Conservation (phyloP, 2,113 vertebrate genomes). For the Seriola rivoliana region DNA sequence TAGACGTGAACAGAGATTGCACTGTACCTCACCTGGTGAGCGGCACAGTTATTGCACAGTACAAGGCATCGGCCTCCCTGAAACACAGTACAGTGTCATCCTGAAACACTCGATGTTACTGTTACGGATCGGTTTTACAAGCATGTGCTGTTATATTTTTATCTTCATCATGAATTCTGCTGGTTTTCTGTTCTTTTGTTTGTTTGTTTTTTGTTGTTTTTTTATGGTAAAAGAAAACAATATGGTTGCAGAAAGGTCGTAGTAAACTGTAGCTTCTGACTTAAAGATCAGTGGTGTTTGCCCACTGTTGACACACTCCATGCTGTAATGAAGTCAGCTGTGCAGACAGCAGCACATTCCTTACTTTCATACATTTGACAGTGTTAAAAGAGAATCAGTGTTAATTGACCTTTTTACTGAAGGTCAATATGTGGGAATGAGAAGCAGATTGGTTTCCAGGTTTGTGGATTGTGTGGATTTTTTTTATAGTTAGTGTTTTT, state of each 20-base stretch:
- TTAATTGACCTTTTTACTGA: constrained; percentile 48
- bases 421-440: constrained; percentile 18
- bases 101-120: constrained; percentile 57
- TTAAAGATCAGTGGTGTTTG: constrained; percentile 28
- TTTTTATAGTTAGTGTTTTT: constrained; percentile 68
- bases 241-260: constrained; percentile 31
- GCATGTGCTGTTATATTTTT: constrained; percentile 73
- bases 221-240: constrained; percentile 28
- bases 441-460: constrained; percentile 28
- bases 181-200: constrained; percentile 41
- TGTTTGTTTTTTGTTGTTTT: neutral
- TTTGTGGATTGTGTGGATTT: constrained; percentile 44
- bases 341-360: constrained; percentile 39
- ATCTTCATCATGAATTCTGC: constrained; percentile 48
- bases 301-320: constrained; percentile 31
- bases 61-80: constrained; percentile 16
- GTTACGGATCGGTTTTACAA: constrained; percentile 57
- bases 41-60: constrained; percentile 38
- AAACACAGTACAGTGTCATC: constrained; percentile 39
- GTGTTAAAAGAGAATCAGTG: constrained; percentile 63
- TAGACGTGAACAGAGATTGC: constrained; percentile 26
- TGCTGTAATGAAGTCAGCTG: constrained; percentile 49
- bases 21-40: constrained; percentile 53
- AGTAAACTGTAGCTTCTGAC: constrained; percentile 56
- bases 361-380: constrained; percentile 40